Evolutionary conservation across 2,888 invertebrate genomes (phyloP).

Genomic region (Agonum fuliginosum): DNA sequence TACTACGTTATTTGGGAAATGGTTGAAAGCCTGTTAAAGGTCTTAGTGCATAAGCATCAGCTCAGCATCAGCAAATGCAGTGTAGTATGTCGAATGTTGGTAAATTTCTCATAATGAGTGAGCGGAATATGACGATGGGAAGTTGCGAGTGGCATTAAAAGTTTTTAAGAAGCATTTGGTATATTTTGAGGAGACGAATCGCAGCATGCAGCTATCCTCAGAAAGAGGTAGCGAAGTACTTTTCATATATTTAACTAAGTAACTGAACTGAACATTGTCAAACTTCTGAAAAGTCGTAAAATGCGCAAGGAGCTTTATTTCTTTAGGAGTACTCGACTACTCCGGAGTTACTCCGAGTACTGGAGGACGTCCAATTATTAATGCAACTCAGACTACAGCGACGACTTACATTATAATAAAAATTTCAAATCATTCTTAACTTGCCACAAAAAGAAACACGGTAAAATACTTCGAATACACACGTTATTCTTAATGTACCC

Average conservation of each 20-base stretch:
- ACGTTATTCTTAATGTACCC: too few relatives aligned
- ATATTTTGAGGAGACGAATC: constrained; percentile 24
- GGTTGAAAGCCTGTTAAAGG: too few relatives aligned
- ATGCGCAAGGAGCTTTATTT: constrained; percentile 37
- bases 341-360: too few relatives aligned
- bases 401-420: constrained; percentile 16
- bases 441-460: neutral
- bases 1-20: too few relatives aligned
- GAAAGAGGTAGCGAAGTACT: constrained; percentile 38
- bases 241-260: constrained; percentile 54
- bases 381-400: neutral
- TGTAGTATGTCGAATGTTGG: neutral
- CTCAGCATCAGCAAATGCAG: too few relatives aligned
- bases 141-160: constrained; percentile 1
- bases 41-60: too few relatives aligned
- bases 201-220: constrained; percentile 19
- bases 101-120: neutral
- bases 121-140: neutral
- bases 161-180: constrained; percentile 17
- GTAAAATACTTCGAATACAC: too few relatives aligned
- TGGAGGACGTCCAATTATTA: constrained; percentile 48
- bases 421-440: constrained; percentile 15
- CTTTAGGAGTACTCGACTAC: too few relatives aligned
- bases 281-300: constrained; percentile 49
- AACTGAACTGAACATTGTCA: constrained; percentile 42